phyloP scores from a whole-genome alignment of 2,113 vertebrate genomes.

The Archilochus colubris region DNA sequence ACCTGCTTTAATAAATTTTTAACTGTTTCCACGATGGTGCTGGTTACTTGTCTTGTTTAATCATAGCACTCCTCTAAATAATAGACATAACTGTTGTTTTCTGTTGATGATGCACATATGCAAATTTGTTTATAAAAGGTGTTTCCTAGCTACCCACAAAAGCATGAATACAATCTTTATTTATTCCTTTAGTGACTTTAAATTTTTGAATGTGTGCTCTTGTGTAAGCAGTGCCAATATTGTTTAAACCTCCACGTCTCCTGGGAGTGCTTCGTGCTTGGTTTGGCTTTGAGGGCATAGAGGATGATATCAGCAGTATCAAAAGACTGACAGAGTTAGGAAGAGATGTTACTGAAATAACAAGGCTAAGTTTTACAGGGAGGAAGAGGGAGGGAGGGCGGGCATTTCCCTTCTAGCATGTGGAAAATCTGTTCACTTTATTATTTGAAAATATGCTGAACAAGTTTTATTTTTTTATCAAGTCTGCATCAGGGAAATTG shows the following conservation, averaged over 20 bases:
- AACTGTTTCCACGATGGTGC: not conserved
- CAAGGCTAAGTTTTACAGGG: not conserved
- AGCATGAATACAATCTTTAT: not conserved
- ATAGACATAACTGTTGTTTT: not conserved
- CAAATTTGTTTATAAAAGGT: not conserved
- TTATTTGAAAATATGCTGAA: not conserved
- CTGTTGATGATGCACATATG: not conserved
- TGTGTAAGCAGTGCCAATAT: not conserved
- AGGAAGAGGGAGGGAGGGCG: too few species aligned
- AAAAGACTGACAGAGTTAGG: not conserved
- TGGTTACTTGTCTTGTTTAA: not conserved
- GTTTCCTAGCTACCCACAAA: not conserved
- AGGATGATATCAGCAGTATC: not conserved
- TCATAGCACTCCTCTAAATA: not conserved
- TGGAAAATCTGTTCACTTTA: not conserved
- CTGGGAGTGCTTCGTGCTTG: not conserved
- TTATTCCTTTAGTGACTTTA: not conserved
- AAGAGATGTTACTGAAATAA: not conserved
- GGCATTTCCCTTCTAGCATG: too few species aligned
- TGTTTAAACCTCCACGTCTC: not conserved
- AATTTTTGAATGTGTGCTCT: not conserved
- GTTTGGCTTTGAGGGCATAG: not conserved
- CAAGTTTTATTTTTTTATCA: not conserved
- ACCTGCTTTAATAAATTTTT: not conserved
- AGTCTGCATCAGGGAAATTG: slow-evolving; percentile 4